These are phyloP conservation scores for Diarsia brunnea DNA, from an alignment of 2,888 invertebrate genomes.

Conservation along the genomic window DNA sequence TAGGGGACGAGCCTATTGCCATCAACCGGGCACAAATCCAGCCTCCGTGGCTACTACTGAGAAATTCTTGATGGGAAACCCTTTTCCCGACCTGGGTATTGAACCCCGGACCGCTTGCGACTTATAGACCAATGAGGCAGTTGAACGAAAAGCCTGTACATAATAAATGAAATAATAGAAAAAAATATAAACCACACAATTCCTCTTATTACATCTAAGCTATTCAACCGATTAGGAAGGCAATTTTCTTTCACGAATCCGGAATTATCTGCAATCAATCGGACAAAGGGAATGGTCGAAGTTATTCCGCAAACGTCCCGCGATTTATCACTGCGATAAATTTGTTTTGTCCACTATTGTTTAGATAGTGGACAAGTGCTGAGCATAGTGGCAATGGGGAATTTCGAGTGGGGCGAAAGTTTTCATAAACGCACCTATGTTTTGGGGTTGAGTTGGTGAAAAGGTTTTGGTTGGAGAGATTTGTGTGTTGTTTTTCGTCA, in stretches of 20 bases:
- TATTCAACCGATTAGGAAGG: constrained; percentile 72
- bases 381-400: constrained; percentile 46
- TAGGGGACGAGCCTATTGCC: too few species aligned
- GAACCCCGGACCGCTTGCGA: too few species aligned
- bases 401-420: constrained; percentile 60
- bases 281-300: constrained; percentile 83
- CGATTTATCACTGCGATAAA: constrained; percentile 81
- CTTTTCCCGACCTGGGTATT: too few species aligned
- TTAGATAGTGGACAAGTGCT: constrained; percentile 36
- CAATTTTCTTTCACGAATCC: constrained; percentile 81
- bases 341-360: constrained; percentile 60
- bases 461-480: constrained; percentile 21
- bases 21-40: too few species aligned
- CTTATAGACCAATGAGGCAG: too few species aligned
- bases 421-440: constrained; percentile 65
- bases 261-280: constrained; percentile 88
- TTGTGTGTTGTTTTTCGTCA: constrained; percentile 16
- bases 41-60: too few species aligned
- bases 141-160: constrained; percentile 1
- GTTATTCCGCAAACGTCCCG: constrained; percentile 76
- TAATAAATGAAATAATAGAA: constrained; percentile 52
- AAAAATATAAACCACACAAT: constrained; percentile 51
- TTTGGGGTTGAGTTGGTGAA: not conserved
- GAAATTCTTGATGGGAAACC: too few species aligned
- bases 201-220: constrained; percentile 54